A percentile compares a stretch with the other conserved stretches of the same genome.
Evolutionary conservation across 2,888 invertebrate species (phyloP).

Genomic region (Scaptomyza cyrtandrae): DNA sequence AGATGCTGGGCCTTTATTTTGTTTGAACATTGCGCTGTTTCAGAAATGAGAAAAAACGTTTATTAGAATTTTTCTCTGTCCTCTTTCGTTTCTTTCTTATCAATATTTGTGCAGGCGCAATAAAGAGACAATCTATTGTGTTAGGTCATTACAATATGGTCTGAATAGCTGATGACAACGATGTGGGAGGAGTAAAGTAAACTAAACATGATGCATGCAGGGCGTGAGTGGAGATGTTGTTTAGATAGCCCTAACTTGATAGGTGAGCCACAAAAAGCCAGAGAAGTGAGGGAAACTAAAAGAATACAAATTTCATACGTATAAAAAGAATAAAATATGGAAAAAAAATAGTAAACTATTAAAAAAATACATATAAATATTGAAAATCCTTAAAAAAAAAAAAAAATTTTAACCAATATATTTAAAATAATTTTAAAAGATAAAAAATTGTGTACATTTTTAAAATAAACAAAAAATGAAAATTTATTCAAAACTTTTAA

Average conservation of each 20-base stretch:
- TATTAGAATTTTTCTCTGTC: conserved; percentile 23
- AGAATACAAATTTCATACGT: not conserved
- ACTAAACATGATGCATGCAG: conserved; percentile 3
- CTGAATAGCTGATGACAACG: conserved; percentile 14
- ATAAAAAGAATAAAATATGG: not conserved
- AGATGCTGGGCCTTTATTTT: conserved; percentile 4
- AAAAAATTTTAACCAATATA: no score
- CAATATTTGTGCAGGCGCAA: conserved; percentile 60
- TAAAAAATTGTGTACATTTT: no score
- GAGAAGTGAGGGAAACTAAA: not conserved
- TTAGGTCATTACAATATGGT: conserved; percentile 32
- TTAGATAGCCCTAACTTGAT: not conserved
- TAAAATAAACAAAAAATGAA: no score
- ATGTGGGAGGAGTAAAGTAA: conserved; percentile 4
- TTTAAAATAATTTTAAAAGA: no score
- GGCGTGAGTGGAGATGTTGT: conserved; percentile 4
- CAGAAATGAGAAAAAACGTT: conserved; percentile 28
- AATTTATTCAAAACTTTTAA: no score
- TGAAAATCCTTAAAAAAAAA: no score
- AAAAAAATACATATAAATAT: no score
- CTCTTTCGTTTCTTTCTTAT: conserved; percentile 38
- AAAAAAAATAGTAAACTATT: no score
- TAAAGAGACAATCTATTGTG: conserved; percentile 53
- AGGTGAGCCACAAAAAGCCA: not conserved
- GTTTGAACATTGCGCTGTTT: conserved; percentile 5